Conservation (phyloP, 1,140 invertebrate genomes). For the Cyphomyrmex costatus region DNA sequence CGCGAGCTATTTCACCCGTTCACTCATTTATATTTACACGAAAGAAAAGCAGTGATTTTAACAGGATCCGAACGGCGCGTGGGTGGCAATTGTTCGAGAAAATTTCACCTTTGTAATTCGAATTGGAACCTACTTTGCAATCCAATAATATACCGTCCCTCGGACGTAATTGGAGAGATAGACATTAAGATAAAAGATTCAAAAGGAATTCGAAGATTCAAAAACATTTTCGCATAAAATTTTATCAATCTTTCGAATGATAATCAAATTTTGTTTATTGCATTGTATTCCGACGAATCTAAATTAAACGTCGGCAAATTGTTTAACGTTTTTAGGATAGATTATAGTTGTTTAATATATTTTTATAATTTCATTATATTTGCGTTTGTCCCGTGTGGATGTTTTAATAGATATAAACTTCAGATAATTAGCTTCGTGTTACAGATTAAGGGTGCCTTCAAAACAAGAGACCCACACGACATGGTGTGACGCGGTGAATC, state of each 20-base stretch:
- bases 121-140: constrained; percentile 19
- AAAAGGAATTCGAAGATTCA: too few species aligned
- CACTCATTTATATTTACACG: constrained; percentile 61
- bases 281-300: neutral
- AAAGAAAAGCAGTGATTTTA: constrained; percentile 46
- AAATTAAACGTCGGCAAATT: constrained; percentile 15
- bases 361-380: too few species aligned
- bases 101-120: constrained; percentile 17
- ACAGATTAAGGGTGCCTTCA: too few species aligned
- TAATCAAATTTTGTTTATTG: neutral
- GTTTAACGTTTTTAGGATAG: neutral
- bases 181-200: too few species aligned
- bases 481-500: too few species aligned
- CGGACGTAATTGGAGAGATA: constrained; percentile 3
- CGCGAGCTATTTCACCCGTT: constrained; percentile 11
- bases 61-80: constrained; percentile 34
- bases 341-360: too few species aligned
- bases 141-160: neutral
- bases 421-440: too few species aligned
- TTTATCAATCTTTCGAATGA: neutral
- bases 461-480: too few species aligned
- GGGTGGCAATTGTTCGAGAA: constrained; percentile 44
- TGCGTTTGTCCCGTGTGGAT: too few species aligned
- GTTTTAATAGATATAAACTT: too few species aligned
- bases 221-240: too few species aligned